Evolutionary conservation across 2,888 invertebrate genomes (phyloP).

Genomic region (Trachelus iudaicus): DNA sequence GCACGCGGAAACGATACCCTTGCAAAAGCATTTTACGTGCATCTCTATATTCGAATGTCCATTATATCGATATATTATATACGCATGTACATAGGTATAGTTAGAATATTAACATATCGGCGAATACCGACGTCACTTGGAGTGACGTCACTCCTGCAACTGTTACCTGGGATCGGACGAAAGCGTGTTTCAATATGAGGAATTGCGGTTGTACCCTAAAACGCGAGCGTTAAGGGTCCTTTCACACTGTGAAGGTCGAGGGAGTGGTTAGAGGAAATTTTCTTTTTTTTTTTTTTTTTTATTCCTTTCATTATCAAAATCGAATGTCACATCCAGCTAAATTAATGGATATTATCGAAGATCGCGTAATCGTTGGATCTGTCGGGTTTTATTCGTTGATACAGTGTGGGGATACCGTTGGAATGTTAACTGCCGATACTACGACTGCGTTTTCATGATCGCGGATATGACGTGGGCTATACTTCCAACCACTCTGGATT

Average conservation of each 20-base stretch:
- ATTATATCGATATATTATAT: not conserved
- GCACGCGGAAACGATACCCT: constrained; percentile 31
- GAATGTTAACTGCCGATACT: not conserved
- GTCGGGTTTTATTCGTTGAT: not conserved
- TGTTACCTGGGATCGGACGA: not conserved
- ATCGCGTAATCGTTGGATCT: not conserved
- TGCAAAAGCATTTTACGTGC: constrained; percentile 41
- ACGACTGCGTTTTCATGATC: not conserved
- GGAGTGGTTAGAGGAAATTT: too few relatives aligned
- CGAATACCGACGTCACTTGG: constrained; percentile 28
- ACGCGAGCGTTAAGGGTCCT: not conserved
- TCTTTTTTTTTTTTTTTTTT: too few relatives aligned
- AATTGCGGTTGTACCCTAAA: not conserved
- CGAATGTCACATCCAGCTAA: not conserved
- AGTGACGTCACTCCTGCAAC: constrained; percentile 24
- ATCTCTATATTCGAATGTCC: not conserved
- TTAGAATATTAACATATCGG: constrained; percentile 27
- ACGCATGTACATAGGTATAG: constrained; percentile 35
- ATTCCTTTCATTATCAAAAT: too few relatives aligned
- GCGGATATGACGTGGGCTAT: constrained; percentile 2
- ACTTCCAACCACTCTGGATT: constrained; percentile 2
- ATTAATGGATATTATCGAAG: not conserved
- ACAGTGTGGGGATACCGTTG: not conserved
- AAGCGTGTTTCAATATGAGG: not conserved
- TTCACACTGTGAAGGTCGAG: not conserved